Percentiles rank a stretch among this genome's conserved stretches.
phyloP scores from a whole-genome alignment of 2,797 vertebrate species.

The Peromyscus aztecus region DNA sequence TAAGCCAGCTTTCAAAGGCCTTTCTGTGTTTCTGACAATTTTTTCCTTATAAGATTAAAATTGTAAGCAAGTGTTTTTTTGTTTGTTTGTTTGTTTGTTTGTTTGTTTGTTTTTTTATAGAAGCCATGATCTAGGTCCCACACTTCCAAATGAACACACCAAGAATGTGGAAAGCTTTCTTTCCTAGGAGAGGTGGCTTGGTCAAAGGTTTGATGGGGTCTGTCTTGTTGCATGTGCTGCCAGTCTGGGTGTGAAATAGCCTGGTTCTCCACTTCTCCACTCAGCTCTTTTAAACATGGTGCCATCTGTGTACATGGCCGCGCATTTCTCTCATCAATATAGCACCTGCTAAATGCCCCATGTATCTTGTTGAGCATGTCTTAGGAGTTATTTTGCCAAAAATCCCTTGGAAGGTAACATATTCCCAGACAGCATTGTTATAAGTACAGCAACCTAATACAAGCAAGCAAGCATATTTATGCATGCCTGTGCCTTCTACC shows the following conservation, averaged over 20 bases:
- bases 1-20: conserved; percentile 25
- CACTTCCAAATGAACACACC: neutral
- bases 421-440: neutral
- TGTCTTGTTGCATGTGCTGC: neutral
- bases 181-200: neutral
- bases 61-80: neutral
- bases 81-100: too few relatives aligned
- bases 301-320: conserved; percentile 1
- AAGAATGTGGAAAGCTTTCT: neutral
- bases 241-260: neutral
- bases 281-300: neutral
- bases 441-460: conserved; percentile 7
- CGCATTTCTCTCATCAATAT: neutral
- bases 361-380: conserved; percentile 15
- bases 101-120: too few relatives aligned
- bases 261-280: neutral
- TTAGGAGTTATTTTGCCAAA: conserved; percentile 55
- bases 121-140: neutral
- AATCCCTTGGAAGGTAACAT: conserved; percentile 1
- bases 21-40: conserved; percentile 24
- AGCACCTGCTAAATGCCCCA: neutral
- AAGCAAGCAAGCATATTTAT: conserved; percentile 7
- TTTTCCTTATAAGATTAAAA: conserved; percentile 44
- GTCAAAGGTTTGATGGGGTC: neutral
- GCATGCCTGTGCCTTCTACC: neutral